A percentile compares a stretch with the other conserved stretches of the same genome.
These are phyloP conservation scores for Acyrthosiphon pisum DNA, from an alignment of 1,140 invertebrate genomes.

Conservation along the genomic window DNA sequence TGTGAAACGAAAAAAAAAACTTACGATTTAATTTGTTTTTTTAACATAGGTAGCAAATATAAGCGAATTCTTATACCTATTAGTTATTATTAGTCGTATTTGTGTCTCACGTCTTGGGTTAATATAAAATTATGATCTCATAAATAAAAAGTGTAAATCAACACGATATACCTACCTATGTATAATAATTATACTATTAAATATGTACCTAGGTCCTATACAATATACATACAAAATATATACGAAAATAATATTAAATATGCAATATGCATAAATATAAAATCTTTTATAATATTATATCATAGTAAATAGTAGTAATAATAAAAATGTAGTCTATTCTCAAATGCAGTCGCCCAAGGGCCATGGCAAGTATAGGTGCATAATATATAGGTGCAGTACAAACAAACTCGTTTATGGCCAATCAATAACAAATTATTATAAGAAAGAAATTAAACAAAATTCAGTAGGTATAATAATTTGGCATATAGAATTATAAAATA, in stretches of 20 bases:
- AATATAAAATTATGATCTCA: conserved; percentile 3
- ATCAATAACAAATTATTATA: too few species aligned
- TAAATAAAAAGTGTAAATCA: neutral
- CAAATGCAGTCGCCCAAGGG: neutral
- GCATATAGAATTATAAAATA: neutral
- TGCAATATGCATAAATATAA: neutral
- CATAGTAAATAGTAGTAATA: neutral
- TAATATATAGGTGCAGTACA: neutral
- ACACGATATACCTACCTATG: neutral
- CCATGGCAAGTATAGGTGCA: neutral
- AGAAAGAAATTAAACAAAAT: neutral
- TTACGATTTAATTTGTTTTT: neutral
- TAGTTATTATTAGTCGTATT: neutral
- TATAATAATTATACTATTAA: too few species aligned
- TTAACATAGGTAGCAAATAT: neutral
- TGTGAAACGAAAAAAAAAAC: neutral
- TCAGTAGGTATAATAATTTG: neutral
- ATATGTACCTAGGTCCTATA: neutral
- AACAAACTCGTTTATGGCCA: too few species aligned
- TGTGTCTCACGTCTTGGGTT: neutral
- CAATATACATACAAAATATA: neutral
- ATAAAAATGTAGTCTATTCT: neutral
- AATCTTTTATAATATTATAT: neutral
- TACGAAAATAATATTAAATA: neutral
- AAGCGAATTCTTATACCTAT: neutral